A percentile compares a stretch with the other conserved stretches of the same genome.
Evolutionary conservation across 2,888 invertebrate species (phyloP).

Genomic region (Blastobasis adustella): DNA sequence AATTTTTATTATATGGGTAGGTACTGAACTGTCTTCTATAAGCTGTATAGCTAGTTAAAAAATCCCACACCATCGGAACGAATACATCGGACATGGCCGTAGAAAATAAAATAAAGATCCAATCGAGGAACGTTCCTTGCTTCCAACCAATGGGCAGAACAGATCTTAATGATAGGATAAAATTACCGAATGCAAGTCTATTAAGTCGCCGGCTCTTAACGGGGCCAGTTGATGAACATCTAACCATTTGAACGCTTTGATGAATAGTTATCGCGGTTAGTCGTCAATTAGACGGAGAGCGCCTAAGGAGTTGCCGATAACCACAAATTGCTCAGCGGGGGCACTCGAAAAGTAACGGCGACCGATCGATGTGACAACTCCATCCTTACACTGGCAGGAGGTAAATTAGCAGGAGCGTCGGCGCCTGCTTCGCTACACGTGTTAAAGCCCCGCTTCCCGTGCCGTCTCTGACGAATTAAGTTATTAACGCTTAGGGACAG

Average conservation of each 20-base stretch:
- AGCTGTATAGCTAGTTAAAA: too few species aligned
- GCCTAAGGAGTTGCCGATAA: slow-evolving; percentile 42
- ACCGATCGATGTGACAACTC: slow-evolving; percentile 31
- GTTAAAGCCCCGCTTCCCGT: slow-evolving; percentile 62
- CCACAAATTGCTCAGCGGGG: slow-evolving; percentile 56
- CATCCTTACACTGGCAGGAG: slow-evolving; percentile 39
- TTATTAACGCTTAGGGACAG: slow-evolving; percentile 68
- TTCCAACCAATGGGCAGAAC: too few species aligned
- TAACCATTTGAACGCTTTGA: slow-evolving; percentile 26
- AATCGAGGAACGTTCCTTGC: too few species aligned
- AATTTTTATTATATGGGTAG: too few species aligned
- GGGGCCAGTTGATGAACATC: slow-evolving; percentile 15
- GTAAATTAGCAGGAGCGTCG: too few species aligned
- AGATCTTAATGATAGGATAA: background rate
- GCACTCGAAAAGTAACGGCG: slow-evolving; percentile 27
- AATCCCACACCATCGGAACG: too few species aligned
- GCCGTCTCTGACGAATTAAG: slow-evolving; percentile 71
- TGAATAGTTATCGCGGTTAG: slow-evolving; percentile 44
- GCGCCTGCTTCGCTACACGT: slow-evolving; percentile 43
- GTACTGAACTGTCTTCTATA: too few species aligned
- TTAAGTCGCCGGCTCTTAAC: slow-evolving; percentile 1
- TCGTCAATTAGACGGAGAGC: slow-evolving; percentile 46
- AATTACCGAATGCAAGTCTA: background rate
- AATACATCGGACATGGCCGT: too few species aligned
- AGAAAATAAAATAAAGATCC: too few species aligned